Percentiles rank a stretch among this genome's conserved stretches.
Evolutionary conservation across 2,888 invertebrate genomes (phyloP).

Genomic region (Melolontha melolontha): DNA sequence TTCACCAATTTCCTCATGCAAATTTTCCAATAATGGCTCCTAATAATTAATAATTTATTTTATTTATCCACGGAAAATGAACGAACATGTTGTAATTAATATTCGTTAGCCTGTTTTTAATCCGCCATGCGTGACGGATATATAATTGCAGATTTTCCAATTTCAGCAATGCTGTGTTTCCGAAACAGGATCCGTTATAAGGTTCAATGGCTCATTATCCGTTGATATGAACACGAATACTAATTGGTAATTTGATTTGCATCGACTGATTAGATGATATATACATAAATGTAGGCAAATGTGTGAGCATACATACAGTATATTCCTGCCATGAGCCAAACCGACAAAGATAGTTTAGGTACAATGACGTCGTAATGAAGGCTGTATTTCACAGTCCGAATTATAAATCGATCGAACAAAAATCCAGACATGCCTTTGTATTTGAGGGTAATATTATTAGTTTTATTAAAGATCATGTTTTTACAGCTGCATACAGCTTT

Average conservation of each 20-base stretch:
- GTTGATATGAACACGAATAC: slow-evolving; percentile 61
- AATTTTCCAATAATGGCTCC: neutral
- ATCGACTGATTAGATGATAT: slow-evolving; percentile 57
- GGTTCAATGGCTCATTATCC: slow-evolving; percentile 64
- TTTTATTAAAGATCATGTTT: too few relatives aligned
- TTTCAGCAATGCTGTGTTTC: slow-evolving; percentile 36
- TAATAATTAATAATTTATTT: slow-evolving; percentile 4
- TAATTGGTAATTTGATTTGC: slow-evolving; percentile 66
- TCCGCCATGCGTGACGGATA: neutral
- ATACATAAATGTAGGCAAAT: neutral
- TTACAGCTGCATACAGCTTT: too few relatives aligned
- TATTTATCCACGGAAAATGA: slow-evolving; percentile 5
- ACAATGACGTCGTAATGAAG: slow-evolving; percentile 12
- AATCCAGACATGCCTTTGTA: too few relatives aligned
- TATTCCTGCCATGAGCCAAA: too few relatives aligned
- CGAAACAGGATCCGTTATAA: slow-evolving; percentile 41
- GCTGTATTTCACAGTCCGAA: too few relatives aligned
- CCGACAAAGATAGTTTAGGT: neutral
- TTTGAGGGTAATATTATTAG: too few relatives aligned
- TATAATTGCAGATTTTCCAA: slow-evolving; percentile 44
- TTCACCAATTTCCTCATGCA: too few relatives aligned
- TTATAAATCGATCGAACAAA: too few relatives aligned
- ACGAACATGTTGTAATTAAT: slow-evolving; percentile 23
- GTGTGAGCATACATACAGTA: neutral
- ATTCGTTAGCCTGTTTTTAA: slow-evolving; percentile 22